phyloP scores from a whole-genome alignment of 2,113 vertebrate species.

The Stigmatopora nigra region DNA sequence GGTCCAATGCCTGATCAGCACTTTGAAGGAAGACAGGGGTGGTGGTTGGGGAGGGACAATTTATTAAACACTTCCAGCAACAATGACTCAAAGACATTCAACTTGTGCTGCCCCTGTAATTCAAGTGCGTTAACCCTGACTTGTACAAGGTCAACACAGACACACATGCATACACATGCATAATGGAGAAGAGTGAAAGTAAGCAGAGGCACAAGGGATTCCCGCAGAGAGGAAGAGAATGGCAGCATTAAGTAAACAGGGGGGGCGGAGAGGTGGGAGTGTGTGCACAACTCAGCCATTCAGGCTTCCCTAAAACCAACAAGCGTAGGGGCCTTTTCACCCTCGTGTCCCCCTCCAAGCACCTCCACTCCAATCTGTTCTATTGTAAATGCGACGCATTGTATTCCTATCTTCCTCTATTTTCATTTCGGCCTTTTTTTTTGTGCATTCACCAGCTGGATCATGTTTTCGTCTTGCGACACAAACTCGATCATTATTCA shows the following conservation, averaged over 20 bases:
- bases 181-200: slow-evolving; percentile 55
- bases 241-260: slow-evolving; percentile 62
- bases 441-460: slow-evolving; percentile 34
- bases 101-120: slow-evolving; percentile 38
- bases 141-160: slow-evolving; percentile 34
- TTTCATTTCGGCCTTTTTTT: slow-evolving; percentile 23
- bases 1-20: slow-evolving; percentile 93
- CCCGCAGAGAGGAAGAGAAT: slow-evolving; percentile 66
- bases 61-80: slow-evolving; percentile 46
- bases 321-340: slow-evolving; percentile 51
- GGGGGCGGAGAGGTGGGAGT: slow-evolving; percentile 53
- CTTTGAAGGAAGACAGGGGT: slow-evolving; percentile 64
- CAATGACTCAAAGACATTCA: slow-evolving; percentile 44
- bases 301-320: slow-evolving; percentile 64
- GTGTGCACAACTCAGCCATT: slow-evolving; percentile 62
- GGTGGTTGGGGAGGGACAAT: not conserved
- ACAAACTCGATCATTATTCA: not conserved
- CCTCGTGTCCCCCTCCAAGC: slow-evolving; percentile 11
- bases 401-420: slow-evolving; percentile 50
- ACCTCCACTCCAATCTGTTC: slow-evolving; percentile 26
- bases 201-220: slow-evolving; percentile 58
- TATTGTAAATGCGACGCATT: slow-evolving; percentile 51
- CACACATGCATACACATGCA: slow-evolving; percentile 30
- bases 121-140: slow-evolving; percentile 40
- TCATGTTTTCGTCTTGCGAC: slow-evolving; percentile 14